phyloP scores from a whole-genome alignment of 2,888 invertebrate genomes.

The Phasia obesa region DNA sequence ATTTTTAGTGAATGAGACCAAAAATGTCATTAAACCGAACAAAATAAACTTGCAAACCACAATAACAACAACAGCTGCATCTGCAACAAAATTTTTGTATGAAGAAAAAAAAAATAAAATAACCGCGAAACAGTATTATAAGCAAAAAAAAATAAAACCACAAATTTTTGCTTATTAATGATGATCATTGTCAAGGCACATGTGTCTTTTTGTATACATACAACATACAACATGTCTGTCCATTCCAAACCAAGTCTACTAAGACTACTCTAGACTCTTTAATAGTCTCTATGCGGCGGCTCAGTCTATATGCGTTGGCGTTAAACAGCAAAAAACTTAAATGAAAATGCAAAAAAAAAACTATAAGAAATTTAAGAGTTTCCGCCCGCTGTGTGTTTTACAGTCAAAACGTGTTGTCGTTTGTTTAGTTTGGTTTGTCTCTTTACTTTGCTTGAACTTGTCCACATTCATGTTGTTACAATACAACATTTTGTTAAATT shows the following conservation, averaged over 20 bases:
- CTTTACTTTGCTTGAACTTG: constrained; percentile 59
- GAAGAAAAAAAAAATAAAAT: background rate
- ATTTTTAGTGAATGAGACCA: constrained; percentile 52
- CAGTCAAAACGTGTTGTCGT: constrained; percentile 69
- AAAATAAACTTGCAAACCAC: constrained; percentile 59
- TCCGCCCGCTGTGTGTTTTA: constrained; percentile 71
- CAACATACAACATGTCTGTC: constrained; percentile 31
- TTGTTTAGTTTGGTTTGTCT: constrained; percentile 45
- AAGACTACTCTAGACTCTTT: constrained; percentile 32
- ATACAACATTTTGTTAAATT: constrained; percentile 64
- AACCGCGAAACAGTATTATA: background rate
- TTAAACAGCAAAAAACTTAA: constrained; percentile 56
- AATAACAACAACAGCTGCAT: constrained; percentile 21
- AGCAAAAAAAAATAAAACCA: constrained; percentile 43
- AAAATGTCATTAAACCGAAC: constrained; percentile 57
- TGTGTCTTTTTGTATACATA: constrained; percentile 57
- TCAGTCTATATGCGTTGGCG: constrained; percentile 69
- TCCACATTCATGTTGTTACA: constrained; percentile 69
- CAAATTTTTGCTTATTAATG: constrained; percentile 73
- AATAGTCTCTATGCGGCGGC: constrained; percentile 48
- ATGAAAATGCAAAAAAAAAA: constrained; percentile 28
- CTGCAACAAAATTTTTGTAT: constrained; percentile 37
- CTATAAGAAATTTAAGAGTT: constrained; percentile 65
- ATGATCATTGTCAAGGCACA: constrained; percentile 74
- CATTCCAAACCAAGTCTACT: constrained; percentile 1